phyloP scores from a whole-genome alignment of 2,113 vertebrate genomes.

The Nanorana parkeri region DNA sequence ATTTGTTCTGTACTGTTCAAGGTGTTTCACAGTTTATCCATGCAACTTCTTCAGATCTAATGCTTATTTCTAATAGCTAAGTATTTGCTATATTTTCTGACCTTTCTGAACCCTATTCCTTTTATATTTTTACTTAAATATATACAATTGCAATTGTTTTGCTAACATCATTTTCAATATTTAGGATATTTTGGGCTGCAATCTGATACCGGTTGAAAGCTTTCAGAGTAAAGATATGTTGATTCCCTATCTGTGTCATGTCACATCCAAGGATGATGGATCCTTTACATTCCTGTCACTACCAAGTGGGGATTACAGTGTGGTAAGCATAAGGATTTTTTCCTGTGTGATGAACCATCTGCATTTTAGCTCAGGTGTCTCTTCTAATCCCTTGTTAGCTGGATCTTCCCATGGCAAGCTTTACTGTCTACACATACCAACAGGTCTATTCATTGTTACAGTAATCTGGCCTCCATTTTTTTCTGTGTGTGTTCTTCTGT shows the following conservation, averaged over 20 bases:
- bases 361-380: slow-evolving; percentile 30
- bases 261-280: slow-evolving; percentile 88
- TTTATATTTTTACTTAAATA: no score
- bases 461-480: no score
- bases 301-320: slow-evolving; percentile 90
- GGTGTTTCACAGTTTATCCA: no score
- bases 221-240: slow-evolving; percentile 79
- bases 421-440: background rate
- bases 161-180: background rate
- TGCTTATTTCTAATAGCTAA: no score
- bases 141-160: background rate
- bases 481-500: no score
- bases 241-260: slow-evolving; percentile 85
- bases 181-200: slow-evolving; percentile 89
- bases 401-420: slow-evolving; percentile 32
- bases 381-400: slow-evolving; percentile 16
- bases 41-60: no score
- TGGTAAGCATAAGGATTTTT: slow-evolving; percentile 75
- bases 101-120: no score
- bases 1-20: no score
- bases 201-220: slow-evolving; percentile 81
- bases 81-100: no score
- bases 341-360: background rate
- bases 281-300: slow-evolving; percentile 88
- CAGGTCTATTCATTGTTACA: no score